A percentile compares a stretch with the other conserved stretches of the same genome.
These are phyloP conservation scores for Oryzias celebensis DNA, from an alignment of 2,113 vertebrate species.

Conservation along the genomic window DNA sequence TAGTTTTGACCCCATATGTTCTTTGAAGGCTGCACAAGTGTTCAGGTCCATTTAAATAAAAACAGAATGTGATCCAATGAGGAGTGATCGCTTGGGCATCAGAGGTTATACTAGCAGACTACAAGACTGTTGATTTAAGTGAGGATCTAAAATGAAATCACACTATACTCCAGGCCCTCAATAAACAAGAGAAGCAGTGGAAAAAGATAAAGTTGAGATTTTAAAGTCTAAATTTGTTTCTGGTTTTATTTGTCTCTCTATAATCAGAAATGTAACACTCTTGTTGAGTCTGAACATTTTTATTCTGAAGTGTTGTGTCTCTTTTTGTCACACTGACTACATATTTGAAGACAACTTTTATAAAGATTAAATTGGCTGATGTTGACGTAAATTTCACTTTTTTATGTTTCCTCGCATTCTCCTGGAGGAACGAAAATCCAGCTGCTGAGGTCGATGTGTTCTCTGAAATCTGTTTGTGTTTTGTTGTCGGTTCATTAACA, in stretches of 20 bases:
- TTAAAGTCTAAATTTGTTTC: not conserved
- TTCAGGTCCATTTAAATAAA: no score
- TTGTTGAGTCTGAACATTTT: not conserved
- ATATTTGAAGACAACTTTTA: not conserved
- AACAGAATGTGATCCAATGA: not conserved
- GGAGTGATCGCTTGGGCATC: not conserved
- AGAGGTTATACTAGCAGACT: not conserved
- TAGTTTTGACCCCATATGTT: no score
- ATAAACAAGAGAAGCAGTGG: not conserved
- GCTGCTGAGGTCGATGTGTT: no score
- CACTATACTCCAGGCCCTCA: not conserved
- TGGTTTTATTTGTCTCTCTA: not conserved
- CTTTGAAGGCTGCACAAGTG: no score
- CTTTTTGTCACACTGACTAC: not conserved
- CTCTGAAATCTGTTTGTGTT: no score
- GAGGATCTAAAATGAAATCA: not conserved
- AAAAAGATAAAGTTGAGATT: not conserved
- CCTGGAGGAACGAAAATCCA: no score
- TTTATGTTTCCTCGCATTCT: no score
- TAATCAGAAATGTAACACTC: not conserved
- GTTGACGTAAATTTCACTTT: no score
- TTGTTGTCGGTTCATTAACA: no score
- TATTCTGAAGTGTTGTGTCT: not conserved
- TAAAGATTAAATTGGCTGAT: not conserved
- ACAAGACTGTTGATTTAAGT: not conserved